A percentile compares a stretch with the other conserved stretches of the same genome.
Conservation (phyloP, 2,888 invertebrate genomes). For the Tribolium freemani region DNA sequence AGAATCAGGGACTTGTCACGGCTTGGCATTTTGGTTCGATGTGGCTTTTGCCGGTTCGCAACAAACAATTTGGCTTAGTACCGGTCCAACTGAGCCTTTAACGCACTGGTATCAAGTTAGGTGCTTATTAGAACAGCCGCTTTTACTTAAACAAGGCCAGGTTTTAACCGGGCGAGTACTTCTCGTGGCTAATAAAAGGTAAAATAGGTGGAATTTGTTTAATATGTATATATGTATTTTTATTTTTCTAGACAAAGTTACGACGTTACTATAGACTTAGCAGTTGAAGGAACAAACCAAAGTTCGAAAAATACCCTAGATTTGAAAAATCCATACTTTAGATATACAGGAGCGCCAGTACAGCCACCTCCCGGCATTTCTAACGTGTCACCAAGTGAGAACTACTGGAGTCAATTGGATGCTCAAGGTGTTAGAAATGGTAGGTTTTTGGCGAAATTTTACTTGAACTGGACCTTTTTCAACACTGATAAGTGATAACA, state of each 20-base stretch:
- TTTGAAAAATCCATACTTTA: constrained; percentile 98
- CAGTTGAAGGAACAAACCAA: constrained; percentile 89
- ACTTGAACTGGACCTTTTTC: too few relatives aligned
- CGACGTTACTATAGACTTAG: constrained; percentile 96
- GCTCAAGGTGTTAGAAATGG: constrained; percentile 75
- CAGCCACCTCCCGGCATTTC: constrained; percentile 88
- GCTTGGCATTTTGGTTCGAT: constrained; percentile 99
- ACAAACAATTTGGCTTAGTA: constrained; percentile 96
- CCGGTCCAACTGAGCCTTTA: constrained; percentile 96
- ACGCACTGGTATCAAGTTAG: constrained; percentile 99
- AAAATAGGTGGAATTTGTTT: constrained; percentile 32
- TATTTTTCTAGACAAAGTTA: constrained; percentile 86
- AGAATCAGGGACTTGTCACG: constrained; percentile 95
- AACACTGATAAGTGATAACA: too few relatives aligned
- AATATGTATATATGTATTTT: too few relatives aligned
- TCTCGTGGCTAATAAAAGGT: constrained; percentile 93
- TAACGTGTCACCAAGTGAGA: constrained; percentile 92
- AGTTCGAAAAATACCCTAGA: constrained; percentile 93
- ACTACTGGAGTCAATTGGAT: constrained; percentile 90
- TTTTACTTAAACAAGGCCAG: constrained; percentile 96
- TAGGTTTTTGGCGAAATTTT: constrained; percentile 46
- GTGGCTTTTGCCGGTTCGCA: constrained; percentile 94
- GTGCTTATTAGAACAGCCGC: constrained; percentile 92
- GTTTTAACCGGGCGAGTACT: constrained; percentile 88
- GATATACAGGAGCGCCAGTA: constrained; percentile 94